Conservation (phyloP, 2,113 vertebrate genomes). For the Sialia sialis region DNA sequence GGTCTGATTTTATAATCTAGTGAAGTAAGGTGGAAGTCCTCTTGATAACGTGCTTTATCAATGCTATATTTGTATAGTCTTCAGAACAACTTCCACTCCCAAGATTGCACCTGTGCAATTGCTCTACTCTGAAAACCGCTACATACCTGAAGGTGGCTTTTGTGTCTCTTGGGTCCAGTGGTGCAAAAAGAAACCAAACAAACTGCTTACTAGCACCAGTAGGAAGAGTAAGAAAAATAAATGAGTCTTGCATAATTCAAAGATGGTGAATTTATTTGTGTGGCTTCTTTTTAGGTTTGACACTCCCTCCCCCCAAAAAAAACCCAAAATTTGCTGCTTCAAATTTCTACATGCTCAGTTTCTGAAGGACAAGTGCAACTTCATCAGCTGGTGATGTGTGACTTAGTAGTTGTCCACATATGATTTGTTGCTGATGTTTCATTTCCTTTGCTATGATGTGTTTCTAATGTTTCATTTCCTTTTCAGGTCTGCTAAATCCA, state of each 20-base stretch:
- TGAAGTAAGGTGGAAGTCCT: background rate
- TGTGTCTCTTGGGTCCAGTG: background rate
- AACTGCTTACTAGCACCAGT: background rate
- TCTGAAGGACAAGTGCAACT: background rate
- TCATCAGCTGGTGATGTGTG: background rate
- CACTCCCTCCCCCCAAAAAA: rapidly evolving
- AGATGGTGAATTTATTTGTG: background rate
- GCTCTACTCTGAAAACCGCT: background rate
- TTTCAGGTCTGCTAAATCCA: conserved; percentile 48
- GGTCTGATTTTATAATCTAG: background rate
- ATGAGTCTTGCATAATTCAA: background rate
- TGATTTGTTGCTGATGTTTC: background rate
- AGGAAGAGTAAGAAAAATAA: background rate
- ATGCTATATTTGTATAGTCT: background rate
- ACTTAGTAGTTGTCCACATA: background rate
- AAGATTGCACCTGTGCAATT: background rate
- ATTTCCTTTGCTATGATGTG: background rate
- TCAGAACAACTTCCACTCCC: background rate
- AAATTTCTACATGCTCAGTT: background rate
- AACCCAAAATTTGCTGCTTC: background rate
- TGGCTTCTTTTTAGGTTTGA: background rate
- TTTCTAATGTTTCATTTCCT: conserved; percentile 31
- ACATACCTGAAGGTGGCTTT: background rate
- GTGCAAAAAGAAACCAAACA: background rate
- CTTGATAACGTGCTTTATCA: background rate